Evolutionary conservation across 2,113 vertebrate species (phyloP).

Genomic region (Pyxicephalus adspersus): DNA sequence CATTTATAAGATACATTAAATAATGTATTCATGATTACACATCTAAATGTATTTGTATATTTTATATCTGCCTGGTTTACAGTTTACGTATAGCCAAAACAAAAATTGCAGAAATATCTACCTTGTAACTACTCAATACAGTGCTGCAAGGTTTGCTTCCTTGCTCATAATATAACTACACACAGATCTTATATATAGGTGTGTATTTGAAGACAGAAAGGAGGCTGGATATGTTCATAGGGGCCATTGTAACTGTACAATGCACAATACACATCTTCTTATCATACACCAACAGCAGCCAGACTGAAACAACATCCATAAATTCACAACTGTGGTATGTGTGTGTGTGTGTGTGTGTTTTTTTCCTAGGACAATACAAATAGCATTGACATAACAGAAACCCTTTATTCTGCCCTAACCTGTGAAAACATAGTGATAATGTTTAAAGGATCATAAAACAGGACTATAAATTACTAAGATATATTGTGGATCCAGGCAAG

Average conservation of each 20-base stretch:
- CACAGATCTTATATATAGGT: slow-evolving; percentile 21
- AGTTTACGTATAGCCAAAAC: too few relatives aligned
- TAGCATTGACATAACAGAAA: not conserved
- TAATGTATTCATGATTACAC: too few relatives aligned
- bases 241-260: not conserved
- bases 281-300: slow-evolving; percentile 44
- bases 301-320: slow-evolving; percentile 34
- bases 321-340: not conserved
- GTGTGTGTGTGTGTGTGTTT: not conserved
- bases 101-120: too few relatives aligned
- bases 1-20: too few relatives aligned
- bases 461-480: slow-evolving; percentile 30
- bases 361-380: slow-evolving; percentile 1
- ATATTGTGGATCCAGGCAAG: slow-evolving; percentile 7
- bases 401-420: not conserved
- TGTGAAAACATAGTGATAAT: slow-evolving; percentile 25
- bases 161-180: too few relatives aligned
- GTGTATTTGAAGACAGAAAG: not conserved
- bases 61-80: too few relatives aligned
- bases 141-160: too few relatives aligned
- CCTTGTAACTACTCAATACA: too few relatives aligned
- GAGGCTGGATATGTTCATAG: slow-evolving; percentile 21
- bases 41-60: too few relatives aligned
- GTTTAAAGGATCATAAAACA: slow-evolving; percentile 7
- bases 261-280: slow-evolving; percentile 35